A percentile compares a stretch with the other conserved stretches of the same genome.
phyloP scores from a whole-genome alignment of 2,888 invertebrate genomes.

The Diadegma fenestrale region DNA sequence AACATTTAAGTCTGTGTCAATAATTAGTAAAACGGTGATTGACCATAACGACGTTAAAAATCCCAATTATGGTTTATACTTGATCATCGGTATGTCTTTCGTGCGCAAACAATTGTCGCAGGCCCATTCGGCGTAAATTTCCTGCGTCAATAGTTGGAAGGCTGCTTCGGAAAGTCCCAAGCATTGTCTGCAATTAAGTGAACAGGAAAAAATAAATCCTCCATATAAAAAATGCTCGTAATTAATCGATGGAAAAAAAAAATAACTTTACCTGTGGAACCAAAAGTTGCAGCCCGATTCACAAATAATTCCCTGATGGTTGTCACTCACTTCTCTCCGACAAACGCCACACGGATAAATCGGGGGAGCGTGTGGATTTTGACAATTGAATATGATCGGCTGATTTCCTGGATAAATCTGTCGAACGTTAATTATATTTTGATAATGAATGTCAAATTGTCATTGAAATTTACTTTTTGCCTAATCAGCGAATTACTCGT shows the following conservation, averaged over 20 bases:
- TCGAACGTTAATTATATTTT: slow-evolving; percentile 55
- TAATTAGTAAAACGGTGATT: not conserved
- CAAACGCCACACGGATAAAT: slow-evolving; percentile 99
- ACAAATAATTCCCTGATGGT: slow-evolving; percentile 98
- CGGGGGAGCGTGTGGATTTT: slow-evolving; percentile 99
- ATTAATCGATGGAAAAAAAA: not conserved
- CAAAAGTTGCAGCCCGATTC: slow-evolving; percentile 99
- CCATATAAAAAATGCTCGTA: not conserved
- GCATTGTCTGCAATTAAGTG: slow-evolving; percentile 90
- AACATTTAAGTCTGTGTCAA: not conserved
- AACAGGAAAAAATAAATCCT: not conserved
- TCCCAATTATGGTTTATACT: not conserved
- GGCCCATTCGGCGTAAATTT: slow-evolving; percentile 99
- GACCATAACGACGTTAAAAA: not conserved
- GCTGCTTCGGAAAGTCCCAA: slow-evolving; percentile 97
- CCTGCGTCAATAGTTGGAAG: slow-evolving; percentile 95
- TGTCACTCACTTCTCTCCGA: slow-evolving; percentile 99
- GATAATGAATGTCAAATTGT: too few species aligned
- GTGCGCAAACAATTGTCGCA: slow-evolving; percentile 98
- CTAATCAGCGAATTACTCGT: not conserved
- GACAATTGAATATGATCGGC: slow-evolving; percentile 98
- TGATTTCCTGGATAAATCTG: slow-evolving; percentile 95
- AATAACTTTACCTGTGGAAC: slow-evolving; percentile 93
- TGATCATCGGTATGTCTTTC: slow-evolving; percentile 87
- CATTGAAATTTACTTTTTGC: too few species aligned